These are phyloP conservation scores for Aldabrachelys gigantea DNA, from an alignment of 2,113 vertebrate genomes.

Conservation along the genomic window DNA sequence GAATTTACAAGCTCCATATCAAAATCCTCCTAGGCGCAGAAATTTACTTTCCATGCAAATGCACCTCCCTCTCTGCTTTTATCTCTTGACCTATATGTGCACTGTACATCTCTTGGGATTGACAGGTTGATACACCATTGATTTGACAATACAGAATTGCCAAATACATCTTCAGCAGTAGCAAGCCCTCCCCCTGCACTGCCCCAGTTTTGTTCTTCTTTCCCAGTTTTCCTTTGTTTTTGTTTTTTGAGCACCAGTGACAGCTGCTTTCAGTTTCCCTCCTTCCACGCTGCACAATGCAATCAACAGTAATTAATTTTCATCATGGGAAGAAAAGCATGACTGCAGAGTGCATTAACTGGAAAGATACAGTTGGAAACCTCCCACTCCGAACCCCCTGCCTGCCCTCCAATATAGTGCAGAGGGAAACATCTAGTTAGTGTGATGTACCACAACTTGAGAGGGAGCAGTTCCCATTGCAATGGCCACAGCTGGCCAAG, in stretches of 20 bases:
- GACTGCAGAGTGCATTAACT: conserved; percentile 42
- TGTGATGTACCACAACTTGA: background rate
- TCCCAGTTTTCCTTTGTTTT: conserved; percentile 57
- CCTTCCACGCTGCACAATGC: conserved; percentile 40
- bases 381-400: background rate
- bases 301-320: conserved; percentile 78
- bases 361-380: conserved; percentile 3
- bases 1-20: conserved; percentile 53
- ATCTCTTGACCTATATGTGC: conserved; percentile 23
- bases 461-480: background rate
- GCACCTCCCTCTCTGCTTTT: conserved; percentile 50
- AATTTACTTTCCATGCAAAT: conserved; percentile 51
- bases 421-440: background rate
- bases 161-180: conserved; percentile 62
- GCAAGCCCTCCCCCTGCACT: conserved; percentile 51
- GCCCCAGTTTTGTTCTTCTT: conserved; percentile 60
- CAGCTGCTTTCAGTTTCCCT: conserved; percentile 40
- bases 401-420: background rate
- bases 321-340: conserved; percentile 71
- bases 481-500: background rate
- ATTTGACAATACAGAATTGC: conserved; percentile 51
- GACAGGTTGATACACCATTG: conserved; percentile 60
- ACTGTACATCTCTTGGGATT: conserved; percentile 30
- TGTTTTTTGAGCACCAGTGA: conserved; percentile 54
- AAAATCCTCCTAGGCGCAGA: conserved; percentile 13